phyloP scores from a whole-genome alignment of 2,888 invertebrate genomes.

The Chymomyza fuscimana region DNA sequence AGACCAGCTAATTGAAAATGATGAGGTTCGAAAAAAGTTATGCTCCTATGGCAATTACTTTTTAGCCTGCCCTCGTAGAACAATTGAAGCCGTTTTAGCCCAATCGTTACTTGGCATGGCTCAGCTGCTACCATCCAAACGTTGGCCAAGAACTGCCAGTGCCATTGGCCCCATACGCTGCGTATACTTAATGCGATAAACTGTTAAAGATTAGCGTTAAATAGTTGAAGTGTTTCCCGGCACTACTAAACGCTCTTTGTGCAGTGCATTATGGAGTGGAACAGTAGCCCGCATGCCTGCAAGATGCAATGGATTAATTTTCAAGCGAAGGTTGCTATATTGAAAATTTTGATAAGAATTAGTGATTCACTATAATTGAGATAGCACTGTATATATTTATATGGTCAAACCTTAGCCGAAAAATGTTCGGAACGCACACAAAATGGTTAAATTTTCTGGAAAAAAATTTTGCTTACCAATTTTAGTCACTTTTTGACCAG shows the following conservation, averaged over 20 bases:
- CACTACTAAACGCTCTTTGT: neutral
- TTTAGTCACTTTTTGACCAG: too few relatives aligned
- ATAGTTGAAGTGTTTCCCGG: slow-evolving; percentile 3
- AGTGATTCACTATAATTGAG: neutral
- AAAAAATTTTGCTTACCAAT: too few relatives aligned
- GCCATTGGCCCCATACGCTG: slow-evolving; percentile 32
- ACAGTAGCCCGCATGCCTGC: neutral
- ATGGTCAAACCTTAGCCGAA: neutral
- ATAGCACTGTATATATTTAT: neutral
- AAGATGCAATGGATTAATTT: neutral
- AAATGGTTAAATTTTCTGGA: too few relatives aligned
- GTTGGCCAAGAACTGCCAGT: neutral
- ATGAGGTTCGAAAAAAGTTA: too few relatives aligned
- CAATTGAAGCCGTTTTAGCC: slow-evolving; percentile 9
- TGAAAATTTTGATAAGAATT: neutral
- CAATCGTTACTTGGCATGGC: neutral
- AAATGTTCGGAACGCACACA: too few relatives aligned
- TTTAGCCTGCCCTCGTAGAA: neutral
- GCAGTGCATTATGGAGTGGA: neutral
- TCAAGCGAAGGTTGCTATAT: neutral
- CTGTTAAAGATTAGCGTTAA: slow-evolving; percentile 52
- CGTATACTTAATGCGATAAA: slow-evolving; percentile 63
- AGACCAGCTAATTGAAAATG: too few relatives aligned
- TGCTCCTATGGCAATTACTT: too few relatives aligned
- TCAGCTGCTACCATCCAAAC: neutral